Evolutionary conservation across 1,140 invertebrate species (phyloP).

Genomic region (Drosophila azteca): DNA sequence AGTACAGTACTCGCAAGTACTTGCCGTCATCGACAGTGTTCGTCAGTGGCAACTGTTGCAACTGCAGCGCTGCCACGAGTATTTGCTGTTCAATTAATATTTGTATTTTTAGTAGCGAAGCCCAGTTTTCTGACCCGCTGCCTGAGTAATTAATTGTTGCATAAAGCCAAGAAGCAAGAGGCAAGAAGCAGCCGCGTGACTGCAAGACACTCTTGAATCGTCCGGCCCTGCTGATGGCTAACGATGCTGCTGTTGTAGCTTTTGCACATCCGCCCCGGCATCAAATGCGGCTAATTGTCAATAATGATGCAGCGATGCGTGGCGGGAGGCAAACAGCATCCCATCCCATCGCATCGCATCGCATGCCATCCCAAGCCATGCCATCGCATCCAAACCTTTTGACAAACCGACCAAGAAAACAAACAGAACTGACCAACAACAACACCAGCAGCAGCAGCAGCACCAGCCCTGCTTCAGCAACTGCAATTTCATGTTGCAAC

Average conservation of each 20-base stretch:
- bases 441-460: constrained; percentile 32
- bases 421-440: constrained; percentile 73
- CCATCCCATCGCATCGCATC: constrained; percentile 50
- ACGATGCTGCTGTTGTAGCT: constrained; percentile 39
- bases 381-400: constrained; percentile 64
- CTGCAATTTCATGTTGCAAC: constrained; percentile 68
- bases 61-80: constrained; percentile 30
- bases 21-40: constrained; percentile 12
- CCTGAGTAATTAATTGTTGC: constrained; percentile 74
- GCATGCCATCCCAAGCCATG: background rate
- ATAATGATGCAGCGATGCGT: constrained; percentile 80
- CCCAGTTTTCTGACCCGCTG: constrained; percentile 73
- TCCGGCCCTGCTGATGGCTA: constrained; percentile 37
- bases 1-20: constrained; percentile 12
- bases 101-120: constrained; percentile 68
- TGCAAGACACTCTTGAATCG: constrained; percentile 36
- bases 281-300: constrained; percentile 79
- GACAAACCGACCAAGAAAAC: constrained; percentile 76
- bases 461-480: constrained; percentile 29
- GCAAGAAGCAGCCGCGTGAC: constrained; percentile 64
- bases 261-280: constrained; percentile 72
- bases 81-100: constrained; percentile 65
- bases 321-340: constrained; percentile 59
- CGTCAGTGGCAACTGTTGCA: constrained; percentile 14
- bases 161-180: constrained; percentile 76